phyloP scores from a whole-genome alignment of 2,797 vertebrate species.

The Sebastes matsubarae region DNA sequence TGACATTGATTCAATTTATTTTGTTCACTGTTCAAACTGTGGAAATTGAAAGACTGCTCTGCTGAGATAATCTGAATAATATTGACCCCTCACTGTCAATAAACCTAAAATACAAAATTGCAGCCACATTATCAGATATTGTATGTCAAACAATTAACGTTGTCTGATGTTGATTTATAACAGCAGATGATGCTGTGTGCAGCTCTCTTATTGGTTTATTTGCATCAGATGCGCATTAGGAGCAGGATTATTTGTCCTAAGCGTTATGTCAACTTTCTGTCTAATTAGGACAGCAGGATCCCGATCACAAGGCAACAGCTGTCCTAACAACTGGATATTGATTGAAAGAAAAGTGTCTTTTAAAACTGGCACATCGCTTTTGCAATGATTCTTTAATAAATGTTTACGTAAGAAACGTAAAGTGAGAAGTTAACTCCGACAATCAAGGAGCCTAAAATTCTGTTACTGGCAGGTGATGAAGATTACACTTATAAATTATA shows the following conservation, averaged over 20 bases:
- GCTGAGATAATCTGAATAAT: background rate
- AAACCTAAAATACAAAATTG: background rate
- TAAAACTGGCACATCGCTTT: background rate
- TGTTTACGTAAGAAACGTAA: background rate
- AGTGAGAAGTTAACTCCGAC: background rate
- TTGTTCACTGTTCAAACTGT: background rate
- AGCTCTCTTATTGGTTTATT: background rate
- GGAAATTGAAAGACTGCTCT: background rate
- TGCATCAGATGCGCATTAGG: background rate
- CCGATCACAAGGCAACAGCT: background rate
- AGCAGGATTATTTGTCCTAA: background rate
- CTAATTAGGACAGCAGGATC: background rate
- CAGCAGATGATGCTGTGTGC: background rate
- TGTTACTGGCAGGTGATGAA: background rate
- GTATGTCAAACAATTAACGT: background rate
- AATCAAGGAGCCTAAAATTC: background rate
- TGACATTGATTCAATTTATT: background rate
- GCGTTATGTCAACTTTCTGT: background rate
- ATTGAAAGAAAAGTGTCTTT: background rate
- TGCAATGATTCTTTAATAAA: background rate
- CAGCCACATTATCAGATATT: background rate
- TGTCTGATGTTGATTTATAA: background rate
- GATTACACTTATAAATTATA: background rate
- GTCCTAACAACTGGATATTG: background rate
- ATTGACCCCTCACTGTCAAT: background rate